phyloP scores from a whole-genome alignment of 2,113 vertebrate genomes.

The Oryzias melastigma region DNA sequence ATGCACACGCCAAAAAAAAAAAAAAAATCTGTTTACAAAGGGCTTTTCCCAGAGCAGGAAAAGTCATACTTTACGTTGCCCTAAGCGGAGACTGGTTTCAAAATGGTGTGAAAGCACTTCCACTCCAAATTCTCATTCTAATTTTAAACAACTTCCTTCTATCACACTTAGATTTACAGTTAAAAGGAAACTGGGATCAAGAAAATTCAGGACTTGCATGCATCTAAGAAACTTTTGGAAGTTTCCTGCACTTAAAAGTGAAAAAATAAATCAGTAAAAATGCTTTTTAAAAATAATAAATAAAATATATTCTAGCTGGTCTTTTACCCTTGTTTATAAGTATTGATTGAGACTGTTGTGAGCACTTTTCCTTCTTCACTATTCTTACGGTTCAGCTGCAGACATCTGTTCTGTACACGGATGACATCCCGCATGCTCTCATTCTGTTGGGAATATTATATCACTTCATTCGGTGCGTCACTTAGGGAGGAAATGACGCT shows the following conservation, averaged over 20 bases:
- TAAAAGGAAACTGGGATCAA: background rate
- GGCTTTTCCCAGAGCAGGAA: background rate
- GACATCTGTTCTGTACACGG: background rate
- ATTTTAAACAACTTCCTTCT: background rate
- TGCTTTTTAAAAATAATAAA: too few species aligned
- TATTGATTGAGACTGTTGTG: too few species aligned
- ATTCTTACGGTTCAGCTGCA: background rate
- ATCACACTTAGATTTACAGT: background rate
- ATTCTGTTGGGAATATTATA: constrained; percentile 6
- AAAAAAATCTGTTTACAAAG: background rate
- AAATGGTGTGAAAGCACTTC: constrained; percentile 1
- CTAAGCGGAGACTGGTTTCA: constrained; percentile 7
- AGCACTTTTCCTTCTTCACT: too few species aligned
- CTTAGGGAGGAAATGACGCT: constrained; percentile 21
- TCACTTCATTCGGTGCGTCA: constrained; percentile 16
- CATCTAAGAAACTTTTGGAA: background rate
- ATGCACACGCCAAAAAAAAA: background rate
- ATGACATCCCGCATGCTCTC: constrained; percentile 7
- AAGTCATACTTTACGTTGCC: background rate
- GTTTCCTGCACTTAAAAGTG: too few species aligned
- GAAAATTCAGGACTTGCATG: background rate
- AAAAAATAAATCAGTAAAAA: too few species aligned
- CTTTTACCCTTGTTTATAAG: too few species aligned
- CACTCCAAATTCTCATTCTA: background rate
- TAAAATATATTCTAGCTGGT: too few species aligned